Evolutionary conservation across 1,140 invertebrate species (phyloP).

Genomic region (Asbolus verrucosus): DNA sequence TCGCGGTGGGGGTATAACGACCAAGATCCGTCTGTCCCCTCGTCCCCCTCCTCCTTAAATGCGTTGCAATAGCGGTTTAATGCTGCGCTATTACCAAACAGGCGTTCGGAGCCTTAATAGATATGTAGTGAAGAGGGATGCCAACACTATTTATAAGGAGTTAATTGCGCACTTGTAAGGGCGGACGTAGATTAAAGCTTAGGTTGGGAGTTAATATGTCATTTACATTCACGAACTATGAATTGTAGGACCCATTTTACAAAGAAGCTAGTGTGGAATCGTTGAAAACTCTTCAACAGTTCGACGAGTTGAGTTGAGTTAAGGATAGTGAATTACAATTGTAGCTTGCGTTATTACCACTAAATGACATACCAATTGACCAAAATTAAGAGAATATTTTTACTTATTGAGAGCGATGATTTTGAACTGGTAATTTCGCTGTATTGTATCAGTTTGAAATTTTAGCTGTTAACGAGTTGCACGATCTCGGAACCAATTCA

Average conservation of each 20-base stretch:
- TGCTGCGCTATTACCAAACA: slow-evolving; percentile 30
- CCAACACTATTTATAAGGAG: slow-evolving; percentile 2
- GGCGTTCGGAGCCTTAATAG: slow-evolving; percentile 24
- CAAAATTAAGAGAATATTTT: too few species aligned
- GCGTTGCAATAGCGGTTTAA: slow-evolving; percentile 33
- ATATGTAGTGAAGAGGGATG: slow-evolving; percentile 11
- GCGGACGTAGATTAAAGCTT: slow-evolving; percentile 1
- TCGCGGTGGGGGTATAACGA: slow-evolving; percentile 16
- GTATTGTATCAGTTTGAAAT: too few species aligned
- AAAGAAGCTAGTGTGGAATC: too few species aligned
- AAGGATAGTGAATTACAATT: too few species aligned
- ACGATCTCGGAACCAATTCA: background rate
- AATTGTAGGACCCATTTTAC: background rate
- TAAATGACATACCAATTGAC: too few species aligned
- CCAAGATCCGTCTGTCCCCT: slow-evolving; percentile 20
- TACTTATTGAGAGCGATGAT: too few species aligned
- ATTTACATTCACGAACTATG: background rate
- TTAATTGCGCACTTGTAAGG: slow-evolving; percentile 5
- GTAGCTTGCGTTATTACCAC: too few species aligned
- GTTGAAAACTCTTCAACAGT: too few species aligned
- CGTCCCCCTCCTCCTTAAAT: slow-evolving; percentile 12
- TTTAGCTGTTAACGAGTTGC: background rate
- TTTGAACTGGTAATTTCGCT: too few species aligned
- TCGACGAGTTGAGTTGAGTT: too few species aligned
- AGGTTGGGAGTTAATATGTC: background rate